A percentile compares a stretch with the other conserved stretches of the same genome.
Conservation (phyloP, 2,888 invertebrate species). For the Laspeyria flexula region DNA sequence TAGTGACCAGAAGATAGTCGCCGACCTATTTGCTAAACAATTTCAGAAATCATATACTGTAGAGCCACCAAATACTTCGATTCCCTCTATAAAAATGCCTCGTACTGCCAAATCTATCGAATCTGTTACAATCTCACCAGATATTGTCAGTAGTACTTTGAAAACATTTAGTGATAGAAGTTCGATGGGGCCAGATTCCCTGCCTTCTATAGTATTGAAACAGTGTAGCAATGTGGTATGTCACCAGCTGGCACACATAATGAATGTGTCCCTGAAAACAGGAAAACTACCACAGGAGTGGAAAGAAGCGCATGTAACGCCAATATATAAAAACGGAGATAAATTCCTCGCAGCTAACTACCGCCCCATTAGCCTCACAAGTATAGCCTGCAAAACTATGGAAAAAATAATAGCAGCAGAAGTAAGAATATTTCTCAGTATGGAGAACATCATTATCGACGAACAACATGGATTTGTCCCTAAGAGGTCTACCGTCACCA, state of each 20-base stretch:
- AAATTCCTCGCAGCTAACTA: not conserved
- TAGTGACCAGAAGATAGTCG: no score
- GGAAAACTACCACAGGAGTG: not conserved
- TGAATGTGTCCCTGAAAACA: not conserved
- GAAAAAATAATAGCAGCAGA: not conserved
- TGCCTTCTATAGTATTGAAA: not conserved
- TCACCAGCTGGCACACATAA: no score
- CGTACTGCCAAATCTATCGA: no score
- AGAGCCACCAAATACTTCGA: not conserved
- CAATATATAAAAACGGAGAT: not conserved
- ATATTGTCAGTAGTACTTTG: no score
- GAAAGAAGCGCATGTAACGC: not conserved
- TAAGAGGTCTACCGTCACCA: not conserved
- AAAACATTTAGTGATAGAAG: not conserved
- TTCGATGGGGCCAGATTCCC: not conserved
- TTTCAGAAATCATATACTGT: no score
- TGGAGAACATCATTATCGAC: not conserved
- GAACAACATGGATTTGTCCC: slow-evolving; percentile 1
- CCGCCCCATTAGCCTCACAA: not conserved
- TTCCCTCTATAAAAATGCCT: not conserved
- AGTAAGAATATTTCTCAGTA: not conserved
- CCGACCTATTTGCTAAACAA: not conserved
- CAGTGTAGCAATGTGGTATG: not conserved
- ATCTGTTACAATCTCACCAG: no score
- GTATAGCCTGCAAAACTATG: not conserved